phyloP scores from a whole-genome alignment of 1,140 invertebrate genomes.

The Drosophila kepulauana region DNA sequence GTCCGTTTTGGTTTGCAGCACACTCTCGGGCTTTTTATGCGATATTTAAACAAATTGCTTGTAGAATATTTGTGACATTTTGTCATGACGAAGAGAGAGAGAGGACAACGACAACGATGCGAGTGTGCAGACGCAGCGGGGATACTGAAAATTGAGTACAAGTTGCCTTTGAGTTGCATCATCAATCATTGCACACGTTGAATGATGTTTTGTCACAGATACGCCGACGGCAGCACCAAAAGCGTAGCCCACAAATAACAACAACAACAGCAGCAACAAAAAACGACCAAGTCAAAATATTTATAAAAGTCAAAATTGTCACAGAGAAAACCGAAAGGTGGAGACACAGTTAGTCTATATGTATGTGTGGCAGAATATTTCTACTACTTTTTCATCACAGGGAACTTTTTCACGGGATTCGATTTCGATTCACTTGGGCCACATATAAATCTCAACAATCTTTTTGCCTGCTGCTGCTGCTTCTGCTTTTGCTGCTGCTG shows the following conservation, averaged over 20 bases:
- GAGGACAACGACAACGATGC: slow-evolving; percentile 32
- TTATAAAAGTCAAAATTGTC: slow-evolving; percentile 84
- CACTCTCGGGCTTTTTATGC: slow-evolving; percentile 61
- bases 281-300: slow-evolving; percentile 76
- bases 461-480: slow-evolving; percentile 40
- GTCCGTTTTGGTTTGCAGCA: slow-evolving; percentile 22
- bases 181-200: slow-evolving; percentile 83
- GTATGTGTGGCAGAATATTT: slow-evolving; percentile 25
- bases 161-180: slow-evolving; percentile 80
- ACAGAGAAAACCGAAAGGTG: slow-evolving; percentile 42
- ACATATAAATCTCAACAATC: slow-evolving; percentile 64
- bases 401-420: slow-evolving; percentile 58
- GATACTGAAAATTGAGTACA: slow-evolving; percentile 80
- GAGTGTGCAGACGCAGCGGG: slow-evolving; percentile 58
- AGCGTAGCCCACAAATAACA: slow-evolving; percentile 14
- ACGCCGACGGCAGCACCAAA: slow-evolving; percentile 57
- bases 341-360: slow-evolving; percentile 17
- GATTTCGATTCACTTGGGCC: slow-evolving; percentile 70
- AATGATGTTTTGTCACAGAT: slow-evolving; percentile 83
- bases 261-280: background rate
- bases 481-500: slow-evolving; percentile 30
- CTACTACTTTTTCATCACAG: slow-evolving; percentile 19
- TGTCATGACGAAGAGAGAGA: slow-evolving; percentile 61
- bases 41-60: slow-evolving; percentile 84
- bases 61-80: slow-evolving; percentile 84